Conservation (phyloP, 2,113 vertebrate species). For the Pagrus major region DNA sequence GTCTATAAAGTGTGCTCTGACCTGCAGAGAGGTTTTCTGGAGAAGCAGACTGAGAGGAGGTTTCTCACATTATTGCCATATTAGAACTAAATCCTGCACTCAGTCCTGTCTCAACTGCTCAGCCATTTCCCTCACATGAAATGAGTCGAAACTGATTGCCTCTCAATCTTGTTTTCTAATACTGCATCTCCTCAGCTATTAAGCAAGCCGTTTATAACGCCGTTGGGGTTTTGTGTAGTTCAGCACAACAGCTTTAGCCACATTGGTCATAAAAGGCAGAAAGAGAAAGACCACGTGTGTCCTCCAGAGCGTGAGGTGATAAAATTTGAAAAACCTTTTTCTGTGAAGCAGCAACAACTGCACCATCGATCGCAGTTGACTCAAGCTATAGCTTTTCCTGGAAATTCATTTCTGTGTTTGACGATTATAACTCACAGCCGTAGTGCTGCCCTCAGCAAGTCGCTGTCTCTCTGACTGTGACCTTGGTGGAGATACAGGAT, state of each 20-base stretch:
- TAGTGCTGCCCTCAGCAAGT: conserved; percentile 77
- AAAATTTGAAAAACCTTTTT: conserved; percentile 70
- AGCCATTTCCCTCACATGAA: background rate
- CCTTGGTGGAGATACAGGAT: conserved; percentile 66
- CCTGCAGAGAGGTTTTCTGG: conserved; percentile 16
- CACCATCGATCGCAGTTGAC: conserved; percentile 72
- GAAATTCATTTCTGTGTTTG: conserved; percentile 79
- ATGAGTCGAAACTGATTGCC: conserved; percentile 28
- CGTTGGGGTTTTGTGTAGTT: conserved; percentile 19
- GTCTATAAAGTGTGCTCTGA: conserved; percentile 40
- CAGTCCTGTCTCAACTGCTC: background rate
- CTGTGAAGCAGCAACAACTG: conserved; percentile 66
- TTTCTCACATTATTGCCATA: conserved; percentile 22
- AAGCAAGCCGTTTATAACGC: conserved; percentile 2
- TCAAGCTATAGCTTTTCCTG: conserved; percentile 48
- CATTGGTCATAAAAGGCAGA: conserved; percentile 33
- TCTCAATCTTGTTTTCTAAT: conserved; percentile 8
- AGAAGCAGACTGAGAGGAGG: conserved; percentile 18
- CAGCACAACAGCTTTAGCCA: conserved; percentile 9
- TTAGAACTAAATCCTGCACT: conserved; percentile 6
- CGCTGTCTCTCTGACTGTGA: conserved; percentile 58
- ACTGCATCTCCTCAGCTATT: background rate
- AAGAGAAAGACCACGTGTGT: conserved; percentile 45
- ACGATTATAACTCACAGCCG: conserved; percentile 75
- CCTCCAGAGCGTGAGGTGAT: conserved; percentile 63